These are phyloP conservation scores for Paramormyrops kingsleyae DNA, from an alignment of 2,113 vertebrate genomes.

Conservation along the genomic window DNA sequence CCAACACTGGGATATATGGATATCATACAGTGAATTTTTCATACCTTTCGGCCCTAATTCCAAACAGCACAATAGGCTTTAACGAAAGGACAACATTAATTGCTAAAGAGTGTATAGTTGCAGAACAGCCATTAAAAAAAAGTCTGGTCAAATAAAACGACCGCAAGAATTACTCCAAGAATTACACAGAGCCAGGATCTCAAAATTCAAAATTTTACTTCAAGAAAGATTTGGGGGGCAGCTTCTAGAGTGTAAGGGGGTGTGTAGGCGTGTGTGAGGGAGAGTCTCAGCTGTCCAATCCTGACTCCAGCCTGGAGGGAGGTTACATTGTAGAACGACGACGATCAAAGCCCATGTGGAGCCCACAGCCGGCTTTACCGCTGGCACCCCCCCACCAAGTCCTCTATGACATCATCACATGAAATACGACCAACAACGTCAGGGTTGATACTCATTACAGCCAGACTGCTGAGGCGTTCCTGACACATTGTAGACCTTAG, in stretches of 20 bases:
- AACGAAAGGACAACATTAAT: neutral
- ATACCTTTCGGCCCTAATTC: neutral
- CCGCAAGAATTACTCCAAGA: neutral
- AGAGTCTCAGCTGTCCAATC: neutral
- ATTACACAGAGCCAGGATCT: neutral
- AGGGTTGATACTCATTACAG: slow-evolving; percentile 1
- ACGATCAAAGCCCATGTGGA: no score
- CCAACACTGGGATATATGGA: neutral
- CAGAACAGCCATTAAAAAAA: neutral
- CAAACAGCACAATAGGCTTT: neutral
- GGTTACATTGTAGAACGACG: neutral
- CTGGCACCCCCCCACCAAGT: slow-evolving; percentile 29
- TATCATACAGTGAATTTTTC: neutral
- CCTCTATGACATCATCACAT: slow-evolving; percentile 24
- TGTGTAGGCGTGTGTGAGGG: neutral
- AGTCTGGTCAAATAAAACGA: neutral
- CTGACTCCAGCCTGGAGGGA: neutral
- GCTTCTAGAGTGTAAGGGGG: neutral
- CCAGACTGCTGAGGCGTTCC: slow-evolving; percentile 36
- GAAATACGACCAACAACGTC: slow-evolving; percentile 6
- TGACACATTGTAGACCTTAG: slow-evolving; percentile 41
- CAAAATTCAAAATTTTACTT: neutral
- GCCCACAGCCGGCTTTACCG: neutral
- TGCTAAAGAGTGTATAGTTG: neutral
- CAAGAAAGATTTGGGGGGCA: neutral